Evolutionary conservation across 1,140 invertebrate species (phyloP).

Genomic region (Caerostris darwini): DNA sequence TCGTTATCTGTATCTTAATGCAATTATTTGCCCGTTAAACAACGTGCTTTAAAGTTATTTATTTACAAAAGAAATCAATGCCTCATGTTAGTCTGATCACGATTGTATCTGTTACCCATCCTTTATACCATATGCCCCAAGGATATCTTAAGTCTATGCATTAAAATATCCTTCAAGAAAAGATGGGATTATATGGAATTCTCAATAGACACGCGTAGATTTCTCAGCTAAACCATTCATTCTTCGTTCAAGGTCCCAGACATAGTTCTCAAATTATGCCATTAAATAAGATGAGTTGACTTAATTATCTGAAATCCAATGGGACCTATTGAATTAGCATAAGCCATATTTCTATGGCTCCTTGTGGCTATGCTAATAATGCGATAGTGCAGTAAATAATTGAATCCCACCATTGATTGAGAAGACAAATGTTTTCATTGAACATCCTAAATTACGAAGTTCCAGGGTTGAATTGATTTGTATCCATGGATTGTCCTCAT

Average conservation of each 20-base stretch:
- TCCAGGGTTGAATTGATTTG: background rate
- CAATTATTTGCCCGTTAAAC: background rate
- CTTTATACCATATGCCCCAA: background rate
- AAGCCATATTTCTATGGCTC: background rate
- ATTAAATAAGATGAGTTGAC: slow-evolving; percentile 54
- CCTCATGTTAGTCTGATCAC: background rate
- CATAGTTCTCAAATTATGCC: slow-evolving; percentile 22
- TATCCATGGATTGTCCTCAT: too few relatives aligned
- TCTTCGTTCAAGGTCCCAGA: background rate
- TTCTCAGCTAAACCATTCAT: background rate
- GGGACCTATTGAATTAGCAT: slow-evolving; percentile 14
- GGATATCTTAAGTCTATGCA: background rate
- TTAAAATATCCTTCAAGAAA: background rate
- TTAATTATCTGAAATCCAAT: slow-evolving; percentile 33
- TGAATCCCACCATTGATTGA: background rate
- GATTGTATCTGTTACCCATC: background rate
- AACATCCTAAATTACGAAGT: background rate
- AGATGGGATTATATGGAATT: background rate
- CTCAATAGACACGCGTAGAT: background rate
- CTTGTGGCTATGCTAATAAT: slow-evolving; percentile 8
- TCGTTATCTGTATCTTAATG: too few relatives aligned
- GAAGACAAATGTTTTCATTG: background rate
- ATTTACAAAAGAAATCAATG: background rate
- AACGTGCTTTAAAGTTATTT: background rate
- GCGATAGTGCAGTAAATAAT: background rate